Conservation (phyloP, 2,113 vertebrate genomes). For the Panthera tigris region DNA sequence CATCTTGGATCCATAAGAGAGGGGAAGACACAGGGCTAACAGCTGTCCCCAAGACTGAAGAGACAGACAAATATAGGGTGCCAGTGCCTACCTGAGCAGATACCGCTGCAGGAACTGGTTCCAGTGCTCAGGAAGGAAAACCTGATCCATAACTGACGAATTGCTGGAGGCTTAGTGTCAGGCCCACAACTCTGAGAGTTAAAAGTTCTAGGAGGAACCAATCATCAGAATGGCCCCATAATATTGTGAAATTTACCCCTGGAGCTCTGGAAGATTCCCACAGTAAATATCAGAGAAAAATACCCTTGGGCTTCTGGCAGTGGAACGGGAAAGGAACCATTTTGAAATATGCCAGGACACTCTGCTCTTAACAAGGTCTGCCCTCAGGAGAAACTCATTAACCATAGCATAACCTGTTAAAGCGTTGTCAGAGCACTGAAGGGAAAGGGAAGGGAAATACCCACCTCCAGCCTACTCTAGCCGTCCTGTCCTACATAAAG, state of each 20-base stretch:
- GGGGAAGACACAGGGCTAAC: not conserved
- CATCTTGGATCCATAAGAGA: not conserved
- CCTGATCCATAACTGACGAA: not conserved
- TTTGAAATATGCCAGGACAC: not conserved
- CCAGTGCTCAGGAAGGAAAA: rapidly evolving
- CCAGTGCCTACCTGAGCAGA: not conserved
- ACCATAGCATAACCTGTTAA: not conserved
- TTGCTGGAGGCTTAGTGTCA: not conserved
- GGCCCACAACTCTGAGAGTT: not conserved
- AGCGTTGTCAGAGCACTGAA: not conserved
- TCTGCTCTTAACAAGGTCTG: not conserved
- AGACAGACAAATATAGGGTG: not conserved
- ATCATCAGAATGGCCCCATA: not conserved
- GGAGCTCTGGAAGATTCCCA: not conserved
- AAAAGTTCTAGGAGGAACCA: not conserved
- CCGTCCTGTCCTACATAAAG: not conserved
- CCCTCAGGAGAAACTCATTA: not conserved
- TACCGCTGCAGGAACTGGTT: not conserved
- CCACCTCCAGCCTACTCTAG: not conserved
- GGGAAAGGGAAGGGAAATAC: not conserved
- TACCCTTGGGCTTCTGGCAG: not conserved
- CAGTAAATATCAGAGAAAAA: not conserved
- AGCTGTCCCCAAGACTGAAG: not conserved
- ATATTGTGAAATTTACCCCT: not conserved
- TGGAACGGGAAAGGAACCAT: not conserved